phyloP scores from a whole-genome alignment of 2,113 vertebrate genomes.

The Mus spicilegus region DNA sequence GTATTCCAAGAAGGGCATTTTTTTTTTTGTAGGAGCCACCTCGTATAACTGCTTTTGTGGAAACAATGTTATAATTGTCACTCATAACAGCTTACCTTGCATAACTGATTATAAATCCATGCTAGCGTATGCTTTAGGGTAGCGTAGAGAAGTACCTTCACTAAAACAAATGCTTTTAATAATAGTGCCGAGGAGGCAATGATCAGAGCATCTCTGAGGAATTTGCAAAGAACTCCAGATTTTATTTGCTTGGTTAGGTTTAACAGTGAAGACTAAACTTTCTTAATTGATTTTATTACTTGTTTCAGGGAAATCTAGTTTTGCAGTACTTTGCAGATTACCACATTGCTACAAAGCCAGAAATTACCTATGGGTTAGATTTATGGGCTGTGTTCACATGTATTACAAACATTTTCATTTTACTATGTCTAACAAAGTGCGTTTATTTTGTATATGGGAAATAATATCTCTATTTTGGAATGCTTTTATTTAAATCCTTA shows the following conservation, averaged over 20 bases:
- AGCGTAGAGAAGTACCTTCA: neutral
- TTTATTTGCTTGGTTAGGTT: conserved; percentile 68
- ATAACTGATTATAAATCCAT: neutral
- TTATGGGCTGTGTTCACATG: conserved; percentile 71
- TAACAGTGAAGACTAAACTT: conserved; percentile 69
- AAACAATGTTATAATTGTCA: neutral
- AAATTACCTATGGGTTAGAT: conserved; percentile 71
- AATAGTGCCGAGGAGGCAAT: neutral
- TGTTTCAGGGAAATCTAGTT: conserved; percentile 68
- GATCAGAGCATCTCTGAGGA: conserved; percentile 24
- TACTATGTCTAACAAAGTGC: conserved; percentile 54
- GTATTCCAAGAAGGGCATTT: neutral
- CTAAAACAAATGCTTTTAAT: conserved; percentile 66
- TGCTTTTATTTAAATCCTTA: conserved; percentile 61
- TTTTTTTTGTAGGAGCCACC: neutral
- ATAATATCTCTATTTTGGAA: conserved; percentile 55
- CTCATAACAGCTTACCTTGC: neutral
- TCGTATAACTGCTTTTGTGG: neutral
- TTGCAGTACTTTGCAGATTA: conserved; percentile 70
- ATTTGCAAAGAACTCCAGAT: conserved; percentile 47
- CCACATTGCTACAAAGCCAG: conserved; percentile 45
- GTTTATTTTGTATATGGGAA: conserved; percentile 62
- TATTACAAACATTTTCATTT: conserved; percentile 65
- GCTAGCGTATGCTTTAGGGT: neutral
- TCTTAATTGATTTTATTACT: conserved; percentile 79